phyloP scores from a whole-genome alignment of 2,113 vertebrate species.

The Percopsis transmontana region DNA sequence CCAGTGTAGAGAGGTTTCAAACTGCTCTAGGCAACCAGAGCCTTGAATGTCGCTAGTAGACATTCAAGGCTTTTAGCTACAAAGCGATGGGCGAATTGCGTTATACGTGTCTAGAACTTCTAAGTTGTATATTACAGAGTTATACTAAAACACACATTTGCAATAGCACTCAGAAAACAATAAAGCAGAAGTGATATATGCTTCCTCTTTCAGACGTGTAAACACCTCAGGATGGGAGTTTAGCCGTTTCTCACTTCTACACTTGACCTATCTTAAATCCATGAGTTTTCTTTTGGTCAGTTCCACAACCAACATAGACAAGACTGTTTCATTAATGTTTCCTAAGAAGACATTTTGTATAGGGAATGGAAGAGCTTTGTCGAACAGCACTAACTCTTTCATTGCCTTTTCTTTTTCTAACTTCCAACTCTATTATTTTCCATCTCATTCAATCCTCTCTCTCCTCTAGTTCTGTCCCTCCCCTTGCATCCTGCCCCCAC shows the following conservation, averaged over 20 bases:
- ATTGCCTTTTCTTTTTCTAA: not conserved
- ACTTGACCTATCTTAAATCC: not conserved
- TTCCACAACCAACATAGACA: too few relatives aligned
- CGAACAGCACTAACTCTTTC: not conserved
- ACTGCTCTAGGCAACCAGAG: slow-evolving; percentile 12
- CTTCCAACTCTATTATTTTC: not conserved
- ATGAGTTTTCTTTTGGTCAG: too few relatives aligned
- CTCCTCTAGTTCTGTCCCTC: not conserved
- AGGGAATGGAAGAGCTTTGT: not conserved
- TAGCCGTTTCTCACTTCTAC: not conserved
- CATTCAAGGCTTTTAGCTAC: too few relatives aligned
- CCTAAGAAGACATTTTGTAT: too few relatives aligned
- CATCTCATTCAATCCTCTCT: not conserved
- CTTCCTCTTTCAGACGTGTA: slow-evolving; percentile 43
- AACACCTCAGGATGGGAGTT: too few relatives aligned
- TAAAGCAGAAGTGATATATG: slow-evolving; percentile 48
- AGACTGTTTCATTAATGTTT: too few relatives aligned
- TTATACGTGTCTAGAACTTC: too few relatives aligned
- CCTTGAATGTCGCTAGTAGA: too few relatives aligned
- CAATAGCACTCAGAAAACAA: slow-evolving; percentile 5
- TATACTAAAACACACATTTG: too few relatives aligned
- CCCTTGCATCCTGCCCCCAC: too few relatives aligned
- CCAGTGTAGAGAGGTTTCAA: slow-evolving; percentile 46
- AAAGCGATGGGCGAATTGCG: too few relatives aligned
- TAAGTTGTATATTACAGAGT: too few relatives aligned